Conservation (phyloP, 2,113 vertebrate genomes). For the Lamprologus lemairii region DNA sequence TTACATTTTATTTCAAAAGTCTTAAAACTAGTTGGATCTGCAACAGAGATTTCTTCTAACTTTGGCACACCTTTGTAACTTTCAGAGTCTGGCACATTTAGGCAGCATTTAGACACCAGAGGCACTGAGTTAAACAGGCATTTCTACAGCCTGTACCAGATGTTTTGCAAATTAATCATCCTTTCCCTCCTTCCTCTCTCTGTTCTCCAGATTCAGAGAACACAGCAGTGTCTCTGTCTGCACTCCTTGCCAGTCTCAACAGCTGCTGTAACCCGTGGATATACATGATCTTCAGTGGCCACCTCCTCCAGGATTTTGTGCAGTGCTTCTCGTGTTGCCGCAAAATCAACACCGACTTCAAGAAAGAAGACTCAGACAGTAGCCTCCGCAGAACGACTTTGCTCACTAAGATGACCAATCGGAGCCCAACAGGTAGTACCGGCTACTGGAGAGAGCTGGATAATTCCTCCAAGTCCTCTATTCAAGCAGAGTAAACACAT, state of each 20-base stretch:
- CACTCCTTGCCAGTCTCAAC: constrained; percentile 88
- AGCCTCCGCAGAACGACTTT: constrained; percentile 80
- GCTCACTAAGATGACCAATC: constrained; percentile 75
- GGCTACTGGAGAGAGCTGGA: constrained; percentile 75
- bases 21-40: background rate
- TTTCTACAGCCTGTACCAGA: constrained; percentile 10
- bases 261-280: constrained; percentile 99
- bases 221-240: constrained; percentile 82
- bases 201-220: constrained; percentile 82
- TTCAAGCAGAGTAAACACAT: constrained; percentile 63
- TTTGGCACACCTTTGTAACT: background rate
- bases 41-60: background rate
- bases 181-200: background rate
- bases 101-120: background rate
- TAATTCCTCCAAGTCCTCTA: constrained; percentile 67
- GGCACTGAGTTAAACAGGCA: background rate
- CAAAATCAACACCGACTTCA: constrained; percentile 63
- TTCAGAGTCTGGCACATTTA: background rate
- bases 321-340: constrained; percentile 79
- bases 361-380: constrained; percentile 89
- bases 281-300: constrained; percentile 97
- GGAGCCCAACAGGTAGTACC: constrained; percentile 79
- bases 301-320: constrained; percentile 87
- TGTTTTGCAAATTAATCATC: constrained; percentile 15
- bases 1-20: background rate